Percentiles rank a stretch among this genome's conserved stretches.
phyloP scores from a whole-genome alignment of 2,113 vertebrate species.

The Hyaena hyaena region DNA sequence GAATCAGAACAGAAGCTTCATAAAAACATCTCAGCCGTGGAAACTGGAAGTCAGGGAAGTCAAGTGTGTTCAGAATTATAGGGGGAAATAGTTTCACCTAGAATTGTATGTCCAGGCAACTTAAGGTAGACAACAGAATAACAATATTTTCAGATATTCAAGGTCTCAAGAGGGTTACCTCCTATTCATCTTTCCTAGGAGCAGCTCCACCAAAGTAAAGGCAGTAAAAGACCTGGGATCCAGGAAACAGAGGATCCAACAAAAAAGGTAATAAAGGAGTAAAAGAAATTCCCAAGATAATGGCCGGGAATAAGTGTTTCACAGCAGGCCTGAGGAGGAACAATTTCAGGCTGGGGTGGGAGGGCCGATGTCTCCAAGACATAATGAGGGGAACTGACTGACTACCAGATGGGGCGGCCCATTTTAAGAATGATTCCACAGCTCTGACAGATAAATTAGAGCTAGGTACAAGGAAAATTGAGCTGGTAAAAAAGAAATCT shows the following conservation, averaged over 20 bases:
- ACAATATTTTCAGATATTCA: constrained; percentile 4
- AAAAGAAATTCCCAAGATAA: background rate
- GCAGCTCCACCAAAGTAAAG: background rate
- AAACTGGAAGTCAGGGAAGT: background rate
- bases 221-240: background rate
- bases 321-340: background rate
- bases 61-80: background rate
- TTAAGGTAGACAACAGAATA: background rate
- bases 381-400: background rate
- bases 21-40: background rate
- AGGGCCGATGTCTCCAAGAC: background rate
- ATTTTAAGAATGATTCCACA: background rate
- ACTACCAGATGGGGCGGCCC: background rate
- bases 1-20: background rate
- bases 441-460: background rate
- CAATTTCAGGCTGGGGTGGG: background rate
- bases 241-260: background rate
- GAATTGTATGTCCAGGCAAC: background rate
- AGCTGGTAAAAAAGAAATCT: background rate
- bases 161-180: background rate
- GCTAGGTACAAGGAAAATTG: background rate
- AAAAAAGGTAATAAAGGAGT: background rate
- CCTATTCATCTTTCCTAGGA: background rate
- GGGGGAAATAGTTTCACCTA: background rate
- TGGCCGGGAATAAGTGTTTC: background rate